Base-by-base conservation (phyloP, 2,888 invertebrate genomes). In the Ophonus ardosiacus region DNA sequence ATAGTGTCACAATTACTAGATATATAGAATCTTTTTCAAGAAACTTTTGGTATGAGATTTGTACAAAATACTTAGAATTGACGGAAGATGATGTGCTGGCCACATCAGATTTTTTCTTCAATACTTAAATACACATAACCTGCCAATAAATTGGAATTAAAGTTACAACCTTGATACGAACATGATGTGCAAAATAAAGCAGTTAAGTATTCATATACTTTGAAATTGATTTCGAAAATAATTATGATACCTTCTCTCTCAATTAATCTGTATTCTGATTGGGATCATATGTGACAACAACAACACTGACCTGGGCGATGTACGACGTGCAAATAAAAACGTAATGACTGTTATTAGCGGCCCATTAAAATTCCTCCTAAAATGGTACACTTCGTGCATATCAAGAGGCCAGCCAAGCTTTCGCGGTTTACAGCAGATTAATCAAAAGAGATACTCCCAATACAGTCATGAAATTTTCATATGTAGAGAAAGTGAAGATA, bases 311-410 rank as follows among this genome's bases (percentile, higher is more conserved):
- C 85, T 59, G 82, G 40, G 80, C 81, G 71, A 86, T 85, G 85
- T 85, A 78, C 85, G 85, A 85, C 86, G 87, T 87, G 87, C 87
- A 87, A 87, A 87, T 87, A 86, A 86, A 84, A 87, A 79, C 81
- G 51, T 87, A 86, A 87, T 87, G 63, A 87, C 86, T 86, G 57
- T 87, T 82, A 87, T 87, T 87, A 87, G 84, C 86, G 81, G 82
- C 68, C 85, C 82, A 74, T 87, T 86, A 86, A 86, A 84, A 86
- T 86, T 78, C 84, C 65, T 78, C 78, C 84, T 51, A 84, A 84
- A 84, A 84, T 78, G 84, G 84, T 84, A 56, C 84, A 78, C 78
- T 63, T 78, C 18, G 56, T 78, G 84, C 40, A 84, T 84, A 84
- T 84, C 78, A 84, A 76, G 43, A 61, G 57, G 83, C 10, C 18